These are phyloP conservation scores for Ephestia elutella DNA, from an alignment of 1,140 invertebrate species.

Conservation along the genomic window DNA sequence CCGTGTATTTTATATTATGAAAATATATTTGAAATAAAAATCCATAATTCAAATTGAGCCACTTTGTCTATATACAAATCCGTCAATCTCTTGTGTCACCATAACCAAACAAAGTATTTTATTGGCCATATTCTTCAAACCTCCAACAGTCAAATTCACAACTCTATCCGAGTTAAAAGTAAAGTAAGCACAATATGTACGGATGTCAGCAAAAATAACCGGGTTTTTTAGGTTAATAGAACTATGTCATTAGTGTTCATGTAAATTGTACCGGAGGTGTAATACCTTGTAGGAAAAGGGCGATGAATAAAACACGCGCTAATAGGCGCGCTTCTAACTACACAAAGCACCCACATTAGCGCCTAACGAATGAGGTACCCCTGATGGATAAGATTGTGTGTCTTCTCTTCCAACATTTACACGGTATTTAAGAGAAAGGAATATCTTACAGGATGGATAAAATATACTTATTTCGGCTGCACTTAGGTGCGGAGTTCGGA, in stretches of 20 bases:
- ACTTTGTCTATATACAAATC: no score
- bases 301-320: slow-evolving; percentile 55
- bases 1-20: no score
- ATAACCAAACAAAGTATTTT: no score
- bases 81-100: no score
- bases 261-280: slow-evolving; percentile 39
- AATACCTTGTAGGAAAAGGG: slow-evolving; percentile 44
- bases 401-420: slow-evolving; percentile 42
- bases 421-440: slow-evolving; percentile 61
- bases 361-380: slow-evolving; percentile 46
- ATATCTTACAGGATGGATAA: slow-evolving; percentile 60
- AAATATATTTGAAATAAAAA: no score
- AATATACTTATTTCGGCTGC: slow-evolving; percentile 61
- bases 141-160: not conserved
- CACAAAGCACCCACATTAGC: slow-evolving; percentile 53
- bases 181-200: slow-evolving; percentile 29
- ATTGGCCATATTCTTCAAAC: not conserved
- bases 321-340: slow-evolving; percentile 44
- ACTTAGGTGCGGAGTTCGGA: slow-evolving; percentile 54
- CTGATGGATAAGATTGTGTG: slow-evolving; percentile 60
- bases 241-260: slow-evolving; percentile 38
- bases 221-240: slow-evolving; percentile 37
- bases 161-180: slow-evolving; percentile 5
- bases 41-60: no score
- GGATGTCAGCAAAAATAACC: slow-evolving; percentile 39